Evolutionary conservation across 2,797 vertebrate genomes (phyloP).

Genomic region (Falco naumanni): DNA sequence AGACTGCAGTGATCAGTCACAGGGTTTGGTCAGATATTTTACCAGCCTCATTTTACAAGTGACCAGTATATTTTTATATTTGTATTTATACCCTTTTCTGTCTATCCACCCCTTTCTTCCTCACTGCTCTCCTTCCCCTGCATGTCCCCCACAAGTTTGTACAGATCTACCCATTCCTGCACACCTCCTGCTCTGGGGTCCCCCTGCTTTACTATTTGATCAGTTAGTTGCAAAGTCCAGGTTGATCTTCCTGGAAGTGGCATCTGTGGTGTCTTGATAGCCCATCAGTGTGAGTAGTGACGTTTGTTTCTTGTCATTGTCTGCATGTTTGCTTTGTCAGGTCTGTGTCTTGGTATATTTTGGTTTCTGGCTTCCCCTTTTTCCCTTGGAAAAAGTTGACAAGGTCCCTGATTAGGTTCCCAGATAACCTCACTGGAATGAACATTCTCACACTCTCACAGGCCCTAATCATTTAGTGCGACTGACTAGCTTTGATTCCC

Average conservation of each 20-base stretch:
- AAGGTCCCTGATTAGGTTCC: not conserved
- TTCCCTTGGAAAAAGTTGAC: not conserved
- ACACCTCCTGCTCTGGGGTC: not conserved
- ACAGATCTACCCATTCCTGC: not conserved
- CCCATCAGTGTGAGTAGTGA: not conserved
- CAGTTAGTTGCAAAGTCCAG: not conserved
- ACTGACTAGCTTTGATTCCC: not conserved
- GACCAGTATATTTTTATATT: too few species aligned
- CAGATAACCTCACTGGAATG: not conserved
- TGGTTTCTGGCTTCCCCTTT: not conserved
- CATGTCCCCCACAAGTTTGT: rapidly evolving
- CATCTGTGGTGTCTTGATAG: not conserved
- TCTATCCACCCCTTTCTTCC: not conserved
- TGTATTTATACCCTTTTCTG: not conserved
- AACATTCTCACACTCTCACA: not conserved
- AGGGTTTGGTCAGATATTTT: not conserved
- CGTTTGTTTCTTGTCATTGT: not conserved
- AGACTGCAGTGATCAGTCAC: not conserved
- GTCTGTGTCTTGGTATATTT: not conserved
- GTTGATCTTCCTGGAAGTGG: not conserved
- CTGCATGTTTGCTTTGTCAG: not conserved
- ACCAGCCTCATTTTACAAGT: not conserved
- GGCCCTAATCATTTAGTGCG: not conserved
- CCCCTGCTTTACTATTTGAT: not conserved
- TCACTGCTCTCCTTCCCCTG: not conserved